Base-by-base conservation (phyloP, 2,797 vertebrate genomes). In the Pipistrellus kuhlii region DNA sequence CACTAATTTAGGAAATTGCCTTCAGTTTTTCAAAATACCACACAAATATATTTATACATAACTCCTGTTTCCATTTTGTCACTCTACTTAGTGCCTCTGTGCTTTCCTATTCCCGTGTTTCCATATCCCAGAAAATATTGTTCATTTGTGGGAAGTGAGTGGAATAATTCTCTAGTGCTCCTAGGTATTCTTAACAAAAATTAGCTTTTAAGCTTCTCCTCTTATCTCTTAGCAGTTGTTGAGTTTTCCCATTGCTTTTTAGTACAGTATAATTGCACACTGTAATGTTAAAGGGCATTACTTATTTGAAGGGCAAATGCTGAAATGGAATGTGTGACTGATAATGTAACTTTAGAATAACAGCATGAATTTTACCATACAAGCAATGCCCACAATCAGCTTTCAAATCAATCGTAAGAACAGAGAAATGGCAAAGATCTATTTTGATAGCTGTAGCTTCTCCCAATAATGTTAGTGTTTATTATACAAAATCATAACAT, bases 221-320 rank as follows among this genome's bases (percentile, higher is more conserved):
- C 53, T 12, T 78, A 53, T 78, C 71, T 92, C 15, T 53, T 83
- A 57, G 27, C 25, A 81, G 30, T 80, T 75, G 14, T 72, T 93
- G 18, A 85, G 23, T 23, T 87, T 90, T 53, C 14, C 4, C 14
- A 41, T 73, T 12, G 69, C 13, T 88, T 92, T 72, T 85, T 55
- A 76, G 21, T 66, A 12, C 44, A 73, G 27, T 21, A 25, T n/a
- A 94, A 85, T 59, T 46, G 3, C 8, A 57, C 5, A n/a, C 82
- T 20, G 64, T 78, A 81, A 25, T n/a, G 30, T 48, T 75, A 85
- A 75, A 73, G 1, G 32, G 9, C 44, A 51, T 59, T 48, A 86
- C 20, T 86, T 86, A 90, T 77, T 76, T 86, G 73, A 94, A 95
- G 10, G 23, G 35, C 72, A 76, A 93, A 92, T 84, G 13, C 0